A percentile compares a stretch with the other conserved stretches of the same genome.
Conservation (phyloP, 2,888 invertebrate genomes). For the Trypoxylon attenuatum region DNA sequence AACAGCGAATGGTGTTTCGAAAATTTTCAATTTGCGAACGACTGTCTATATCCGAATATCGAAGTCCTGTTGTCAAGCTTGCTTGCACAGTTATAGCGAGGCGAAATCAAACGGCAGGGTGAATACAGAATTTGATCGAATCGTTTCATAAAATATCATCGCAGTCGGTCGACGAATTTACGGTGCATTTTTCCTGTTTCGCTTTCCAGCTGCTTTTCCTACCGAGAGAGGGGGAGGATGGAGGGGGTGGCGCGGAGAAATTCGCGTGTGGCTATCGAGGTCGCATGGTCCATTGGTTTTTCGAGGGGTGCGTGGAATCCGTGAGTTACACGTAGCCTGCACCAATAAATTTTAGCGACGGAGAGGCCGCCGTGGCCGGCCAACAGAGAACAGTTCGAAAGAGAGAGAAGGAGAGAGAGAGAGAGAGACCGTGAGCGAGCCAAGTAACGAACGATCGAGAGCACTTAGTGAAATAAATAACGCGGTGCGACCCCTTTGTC, state of each 20-base stretch:
- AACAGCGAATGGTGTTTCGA: no score
- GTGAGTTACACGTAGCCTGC: slow-evolving; percentile 43
- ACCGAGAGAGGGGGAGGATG: no score
- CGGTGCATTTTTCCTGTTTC: not conserved
- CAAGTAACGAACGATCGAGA: slow-evolving; percentile 62
- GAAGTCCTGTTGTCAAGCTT: no score
- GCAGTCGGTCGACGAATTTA: not conserved
- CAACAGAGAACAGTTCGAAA: no score
- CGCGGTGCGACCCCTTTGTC: slow-evolving; percentile 68
- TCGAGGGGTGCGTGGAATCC: slow-evolving; percentile 24
- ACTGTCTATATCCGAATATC: no score
- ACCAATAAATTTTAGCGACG: slow-evolving; percentile 57
- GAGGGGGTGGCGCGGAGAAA: slow-evolving; percentile 36
- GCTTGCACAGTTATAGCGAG: no score
- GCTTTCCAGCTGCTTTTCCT: slow-evolving; percentile 36
- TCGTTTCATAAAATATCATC: not conserved
- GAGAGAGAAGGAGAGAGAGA: no score
- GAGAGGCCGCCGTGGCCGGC: slow-evolving; percentile 48
- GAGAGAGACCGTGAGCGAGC: no score
- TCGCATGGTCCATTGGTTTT: slow-evolving; percentile 43
- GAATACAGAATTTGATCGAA: not conserved
- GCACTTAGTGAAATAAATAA: slow-evolving; percentile 72
- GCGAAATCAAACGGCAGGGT: not conserved
- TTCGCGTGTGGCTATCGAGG: slow-evolving; percentile 38
- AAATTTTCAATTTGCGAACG: no score